Conservation (phyloP, 2,888 invertebrate species). For the Drosophila aldrichi region DNA sequence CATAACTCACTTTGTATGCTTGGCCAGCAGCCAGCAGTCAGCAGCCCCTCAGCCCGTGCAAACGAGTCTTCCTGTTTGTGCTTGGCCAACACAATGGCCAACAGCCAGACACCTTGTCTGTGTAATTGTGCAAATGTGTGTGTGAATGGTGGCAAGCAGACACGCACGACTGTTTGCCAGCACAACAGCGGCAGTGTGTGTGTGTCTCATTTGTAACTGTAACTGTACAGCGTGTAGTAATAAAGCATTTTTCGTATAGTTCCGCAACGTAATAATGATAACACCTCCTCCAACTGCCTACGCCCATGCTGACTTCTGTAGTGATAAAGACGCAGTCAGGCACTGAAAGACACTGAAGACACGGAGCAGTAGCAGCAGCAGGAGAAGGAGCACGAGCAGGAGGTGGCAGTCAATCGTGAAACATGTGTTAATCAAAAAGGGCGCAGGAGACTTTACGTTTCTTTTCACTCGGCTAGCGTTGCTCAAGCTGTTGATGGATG, state of each 20-base stretch:
- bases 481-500: slow-evolving; percentile 5
- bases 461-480: slow-evolving; percentile 4
- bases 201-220: slow-evolving; percentile 63
- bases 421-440: slow-evolving; percentile 62
- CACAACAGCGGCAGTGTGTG: slow-evolving; percentile 11
- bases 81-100: slow-evolving; percentile 70
- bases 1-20: slow-evolving; percentile 76
- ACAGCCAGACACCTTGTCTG: slow-evolving; percentile 54
- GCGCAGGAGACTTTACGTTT: slow-evolving; percentile 5
- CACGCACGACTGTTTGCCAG: slow-evolving; percentile 67
- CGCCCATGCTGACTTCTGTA: slow-evolving; percentile 54
- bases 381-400: too few species aligned
- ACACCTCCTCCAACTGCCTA: slow-evolving; percentile 22
- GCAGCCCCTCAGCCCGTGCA: not conserved
- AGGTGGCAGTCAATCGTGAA: slow-evolving; percentile 22
- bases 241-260: slow-evolving; percentile 72
- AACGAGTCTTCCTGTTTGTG: slow-evolving; percentile 51
- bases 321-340: slow-evolving; percentile 55
- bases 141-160: slow-evolving; percentile 60
- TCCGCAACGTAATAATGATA: slow-evolving; percentile 40
- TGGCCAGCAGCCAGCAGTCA: slow-evolving; percentile 1
- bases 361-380: not conserved
- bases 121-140: slow-evolving; percentile 19
- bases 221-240: slow-evolving; percentile 68
- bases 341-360: slow-evolving; percentile 3